A percentile compares a stretch with the other conserved stretches of the same genome.
phyloP scores from a whole-genome alignment of 2,113 vertebrate species.

The Oreochromis niloticus region DNA sequence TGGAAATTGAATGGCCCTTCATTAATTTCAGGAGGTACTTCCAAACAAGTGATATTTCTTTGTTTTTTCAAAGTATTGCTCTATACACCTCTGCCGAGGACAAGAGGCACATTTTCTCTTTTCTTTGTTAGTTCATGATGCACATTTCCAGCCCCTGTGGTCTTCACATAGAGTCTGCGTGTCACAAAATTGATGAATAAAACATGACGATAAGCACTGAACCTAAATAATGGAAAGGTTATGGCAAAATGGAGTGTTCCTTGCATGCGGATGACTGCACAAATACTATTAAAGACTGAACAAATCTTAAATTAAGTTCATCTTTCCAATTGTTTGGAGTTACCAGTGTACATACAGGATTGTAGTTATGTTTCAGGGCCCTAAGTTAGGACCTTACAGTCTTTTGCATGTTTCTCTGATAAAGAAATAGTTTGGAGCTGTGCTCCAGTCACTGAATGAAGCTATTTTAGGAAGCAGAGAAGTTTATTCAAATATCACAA shows the following conservation, averaged over 20 bases:
- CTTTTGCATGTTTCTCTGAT: background rate
- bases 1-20: background rate
- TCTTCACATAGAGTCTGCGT: conserved; percentile 12
- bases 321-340: background rate
- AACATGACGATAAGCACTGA: conserved; percentile 53
- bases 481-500: conserved; percentile 26
- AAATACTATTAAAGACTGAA: conserved; percentile 31
- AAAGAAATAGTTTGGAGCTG: background rate
- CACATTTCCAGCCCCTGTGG: background rate
- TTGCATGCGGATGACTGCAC: conserved; percentile 16
- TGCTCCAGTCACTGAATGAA: background rate
- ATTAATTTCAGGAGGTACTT: background rate
- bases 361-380: background rate
- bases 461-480: background rate
- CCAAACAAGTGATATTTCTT: background rate
- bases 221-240: conserved; percentile 63
- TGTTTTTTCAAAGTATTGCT: background rate
- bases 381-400: background rate
- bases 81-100: background rate
- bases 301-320: conserved; percentile 23
- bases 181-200: conserved; percentile 53
- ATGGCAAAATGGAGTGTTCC: conserved; percentile 43
- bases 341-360: background rate
- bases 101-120: background rate
- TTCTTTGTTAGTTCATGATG: background rate